Base-by-base conservation (phyloP, 2,888 invertebrate species). In the Temnothorax rugatulus region DNA sequence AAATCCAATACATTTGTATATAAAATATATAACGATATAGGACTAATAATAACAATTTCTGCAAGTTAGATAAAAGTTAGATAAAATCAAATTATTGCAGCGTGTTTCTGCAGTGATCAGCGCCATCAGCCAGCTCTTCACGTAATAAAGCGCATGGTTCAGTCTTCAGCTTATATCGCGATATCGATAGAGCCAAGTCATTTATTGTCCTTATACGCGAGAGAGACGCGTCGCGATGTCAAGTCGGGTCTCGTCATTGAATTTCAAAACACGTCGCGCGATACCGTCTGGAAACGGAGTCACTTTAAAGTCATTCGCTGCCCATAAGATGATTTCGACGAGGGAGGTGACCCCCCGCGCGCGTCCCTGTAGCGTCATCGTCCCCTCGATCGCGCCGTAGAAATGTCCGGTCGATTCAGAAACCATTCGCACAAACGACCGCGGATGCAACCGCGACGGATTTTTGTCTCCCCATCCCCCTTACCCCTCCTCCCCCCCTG, bases 381-480 rank as follows among this genome's bases (percentile, higher is more conserved):
- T 52, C 63, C 71, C 66, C 52, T n/a, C 38, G 76, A 71, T 73
- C 44, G 57, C 66, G 69, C 18, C 57, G 29, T 18, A 57, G 34
- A 59, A 59, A 47, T 34, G 41, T 64, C 47, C 25, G 47, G 83
- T 25, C 63, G 75, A 34, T 47, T 84, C 85, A 82, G 84, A 66
- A 86, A 89, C 88, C 84, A 76, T 83, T 52, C 84, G 84, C 74
- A 83, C 76, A 88, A 89, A 89, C 15, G 66, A 18, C 76, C 82
- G 81, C 86, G 88, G 69, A 83, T 83, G 85, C 84, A 50, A 83
- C 66, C 77, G 85, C 84, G 79, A 63, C 74, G 82, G 79, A 89
- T 84, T 82, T 82, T 87, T 83, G 69, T 83, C 52, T 57, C 44
- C 34, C 34, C 7, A 34, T 34, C 34, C 29, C 9, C 59, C 13